phyloP scores from a whole-genome alignment of 2,797 vertebrate genomes.

The Chelmon rostratus region DNA sequence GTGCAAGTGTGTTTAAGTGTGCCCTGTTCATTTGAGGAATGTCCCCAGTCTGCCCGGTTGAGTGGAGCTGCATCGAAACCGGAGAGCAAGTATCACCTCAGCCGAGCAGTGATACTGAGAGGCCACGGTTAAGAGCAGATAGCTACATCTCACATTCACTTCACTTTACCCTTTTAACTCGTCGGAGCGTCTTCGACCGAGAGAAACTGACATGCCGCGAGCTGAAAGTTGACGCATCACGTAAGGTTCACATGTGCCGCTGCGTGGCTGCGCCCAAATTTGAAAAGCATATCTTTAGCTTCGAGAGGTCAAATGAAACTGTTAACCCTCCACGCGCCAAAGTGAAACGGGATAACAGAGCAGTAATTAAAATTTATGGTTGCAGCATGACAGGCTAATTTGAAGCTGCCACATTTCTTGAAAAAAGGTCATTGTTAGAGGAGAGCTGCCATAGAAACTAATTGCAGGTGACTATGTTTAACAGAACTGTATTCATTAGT shows the following conservation, averaged over 20 bases:
- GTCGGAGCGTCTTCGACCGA: conserved; percentile 46
- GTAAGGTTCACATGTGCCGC: conserved; percentile 40
- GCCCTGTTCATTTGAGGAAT: conserved; percentile 82
- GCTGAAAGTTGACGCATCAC: conserved; percentile 26
- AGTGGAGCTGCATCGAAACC: conserved; percentile 85
- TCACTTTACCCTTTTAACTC: conserved; percentile 59
- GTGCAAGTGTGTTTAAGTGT: conserved; percentile 71
- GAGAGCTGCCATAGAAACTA: neutral
- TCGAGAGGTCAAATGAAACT: conserved; percentile 60
- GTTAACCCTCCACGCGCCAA: conserved; percentile 58
- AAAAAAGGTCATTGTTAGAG: conserved; percentile 7
- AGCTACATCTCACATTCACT: conserved; percentile 57
- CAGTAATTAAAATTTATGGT: conserved; percentile 69
- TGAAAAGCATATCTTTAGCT: conserved; percentile 41
- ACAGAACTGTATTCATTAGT: neutral
- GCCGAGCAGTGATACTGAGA: conserved; percentile 63
- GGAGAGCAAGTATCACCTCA: conserved; percentile 80
- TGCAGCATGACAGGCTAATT: conserved; percentile 60
- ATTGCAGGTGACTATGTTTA: conserved; percentile 6
- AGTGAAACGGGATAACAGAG: conserved; percentile 41
- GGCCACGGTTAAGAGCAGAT: conserved; percentile 53
- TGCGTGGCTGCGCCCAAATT: conserved; percentile 21
- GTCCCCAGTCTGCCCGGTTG: conserved; percentile 82
- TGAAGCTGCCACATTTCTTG: conserved; percentile 49
- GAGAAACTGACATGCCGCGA: conserved; percentile 62